These are phyloP conservation scores for Tortrix viridana DNA, from an alignment of 2,888 invertebrate genomes.

Conservation along the genomic window DNA sequence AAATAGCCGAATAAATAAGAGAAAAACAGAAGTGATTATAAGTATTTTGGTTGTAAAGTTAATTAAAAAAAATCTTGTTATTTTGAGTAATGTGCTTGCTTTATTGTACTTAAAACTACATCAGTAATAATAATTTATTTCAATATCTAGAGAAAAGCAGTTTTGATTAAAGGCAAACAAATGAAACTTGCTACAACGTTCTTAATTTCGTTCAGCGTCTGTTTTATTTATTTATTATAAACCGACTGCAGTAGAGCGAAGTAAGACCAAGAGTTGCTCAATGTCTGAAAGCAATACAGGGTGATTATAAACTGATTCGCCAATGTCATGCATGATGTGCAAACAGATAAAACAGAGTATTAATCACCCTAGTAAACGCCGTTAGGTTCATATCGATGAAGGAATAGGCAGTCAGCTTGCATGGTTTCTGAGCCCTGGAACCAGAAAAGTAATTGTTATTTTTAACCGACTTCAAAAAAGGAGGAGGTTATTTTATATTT, in stretches of 20 bases:
- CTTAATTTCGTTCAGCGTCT: constrained; percentile 1
- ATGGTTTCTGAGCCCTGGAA: constrained; percentile 59
- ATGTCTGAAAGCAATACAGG: constrained; percentile 53
- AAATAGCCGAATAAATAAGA: too few species aligned
- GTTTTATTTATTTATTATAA: too few species aligned
- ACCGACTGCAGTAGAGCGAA: constrained; percentile 59
- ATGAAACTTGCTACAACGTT: background rate
- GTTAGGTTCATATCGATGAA: constrained; percentile 57
- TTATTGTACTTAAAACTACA: too few species aligned
- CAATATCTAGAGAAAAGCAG: background rate
- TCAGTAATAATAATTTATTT: background rate
- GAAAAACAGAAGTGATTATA: too few species aligned
- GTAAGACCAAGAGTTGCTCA: constrained; percentile 65
- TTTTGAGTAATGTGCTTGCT: too few species aligned
- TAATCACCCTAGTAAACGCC: constrained; percentile 57
- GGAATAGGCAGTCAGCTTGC: constrained; percentile 58
- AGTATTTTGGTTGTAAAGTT: too few species aligned
- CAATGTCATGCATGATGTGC: background rate
- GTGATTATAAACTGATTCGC: too few species aligned
- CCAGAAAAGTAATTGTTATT: background rate
- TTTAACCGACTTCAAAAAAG: too few species aligned
- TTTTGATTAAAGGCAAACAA: background rate
- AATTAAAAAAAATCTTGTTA: too few species aligned
- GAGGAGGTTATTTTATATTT: too few species aligned
- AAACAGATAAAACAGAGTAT: constrained; percentile 3